A percentile compares a stretch with the other conserved stretches of the same genome.
Conservation (phyloP, 2,113 vertebrate species). For the Festucalex cinctus region DNA sequence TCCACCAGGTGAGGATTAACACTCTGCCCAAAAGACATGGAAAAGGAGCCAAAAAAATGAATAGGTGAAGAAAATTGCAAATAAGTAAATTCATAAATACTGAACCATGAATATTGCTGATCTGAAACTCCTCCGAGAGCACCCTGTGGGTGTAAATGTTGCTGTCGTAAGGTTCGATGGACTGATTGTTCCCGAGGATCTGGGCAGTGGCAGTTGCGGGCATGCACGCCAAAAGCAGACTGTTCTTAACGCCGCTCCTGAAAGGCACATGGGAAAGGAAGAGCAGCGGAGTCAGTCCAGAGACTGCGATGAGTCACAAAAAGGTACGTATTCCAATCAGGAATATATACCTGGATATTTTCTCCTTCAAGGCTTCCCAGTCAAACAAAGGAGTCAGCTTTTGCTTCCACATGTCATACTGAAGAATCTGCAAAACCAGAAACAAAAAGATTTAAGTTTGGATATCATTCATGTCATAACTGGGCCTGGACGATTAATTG, state of each 20-base stretch:
- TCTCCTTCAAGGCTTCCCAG: slow-evolving; percentile 88
- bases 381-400: slow-evolving; percentile 87
- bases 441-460: too few species aligned
- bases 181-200: slow-evolving; percentile 97
- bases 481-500: too few species aligned
- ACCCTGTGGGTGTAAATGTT: slow-evolving; percentile 97
- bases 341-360: slow-evolving; percentile 73
- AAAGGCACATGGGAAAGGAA: too few species aligned
- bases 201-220: slow-evolving; percentile 96
- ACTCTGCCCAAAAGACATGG: too few species aligned
- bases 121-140: slow-evolving; percentile 96
- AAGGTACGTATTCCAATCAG: too few species aligned
- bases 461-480: too few species aligned
- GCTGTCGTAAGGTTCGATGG: slow-evolving; percentile 96
- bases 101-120: too few species aligned
- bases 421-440: slow-evolving; percentile 69
- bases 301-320: too few species aligned
- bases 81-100: too few species aligned
- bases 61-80: too few species aligned
- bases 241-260: slow-evolving; percentile 85
- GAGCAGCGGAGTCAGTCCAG: too few species aligned
- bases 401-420: slow-evolving; percentile 95
- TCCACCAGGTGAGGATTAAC: slow-evolving; percentile 94
- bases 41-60: too few species aligned
- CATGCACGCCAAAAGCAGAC: slow-evolving; percentile 93